Evolutionary conservation across 2,113 vertebrate genomes (phyloP).

Genomic region (Silurus asotus): DNA sequence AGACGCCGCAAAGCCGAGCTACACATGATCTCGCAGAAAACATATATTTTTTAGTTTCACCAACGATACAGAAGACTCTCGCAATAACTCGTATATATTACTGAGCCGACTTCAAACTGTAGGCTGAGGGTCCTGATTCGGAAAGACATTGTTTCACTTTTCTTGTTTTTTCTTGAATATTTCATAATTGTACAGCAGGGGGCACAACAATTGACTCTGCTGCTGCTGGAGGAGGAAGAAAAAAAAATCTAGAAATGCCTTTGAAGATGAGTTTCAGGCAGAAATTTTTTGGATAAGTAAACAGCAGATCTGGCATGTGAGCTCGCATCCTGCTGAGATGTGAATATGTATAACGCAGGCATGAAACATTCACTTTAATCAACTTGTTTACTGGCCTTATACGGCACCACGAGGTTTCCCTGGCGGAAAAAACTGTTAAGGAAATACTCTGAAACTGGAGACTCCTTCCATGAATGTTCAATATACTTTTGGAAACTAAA

Average conservation of each 20-base stretch:
- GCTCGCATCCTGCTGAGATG: conserved; percentile 39
- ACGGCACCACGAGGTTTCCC: no score
- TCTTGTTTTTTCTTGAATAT: conserved; percentile 30
- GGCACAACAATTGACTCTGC: conserved; percentile 26
- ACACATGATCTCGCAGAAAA: background rate
- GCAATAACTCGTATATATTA: background rate
- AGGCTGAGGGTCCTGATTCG: background rate
- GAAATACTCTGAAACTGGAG: background rate
- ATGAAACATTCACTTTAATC: conserved; percentile 13
- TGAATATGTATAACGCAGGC: conserved; percentile 42
- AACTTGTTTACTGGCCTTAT: background rate
- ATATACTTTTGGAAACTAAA: background rate
- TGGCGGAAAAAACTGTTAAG: no score
- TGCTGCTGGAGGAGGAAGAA: background rate
- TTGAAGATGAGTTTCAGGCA: conserved; percentile 4
- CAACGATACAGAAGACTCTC: no score
- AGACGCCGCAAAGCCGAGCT: background rate
- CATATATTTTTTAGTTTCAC: no score
- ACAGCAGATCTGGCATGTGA: conserved; percentile 30
- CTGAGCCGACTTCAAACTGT: background rate
- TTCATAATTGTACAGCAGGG: conserved; percentile 36
- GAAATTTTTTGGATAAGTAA: conserved; percentile 24
- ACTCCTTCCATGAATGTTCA: background rate
- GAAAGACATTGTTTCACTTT: background rate
- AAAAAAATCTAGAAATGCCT: conserved; percentile 19